Evolutionary conservation across 2,888 invertebrate genomes (phyloP).

Genomic region (Molorchus minor): DNA sequence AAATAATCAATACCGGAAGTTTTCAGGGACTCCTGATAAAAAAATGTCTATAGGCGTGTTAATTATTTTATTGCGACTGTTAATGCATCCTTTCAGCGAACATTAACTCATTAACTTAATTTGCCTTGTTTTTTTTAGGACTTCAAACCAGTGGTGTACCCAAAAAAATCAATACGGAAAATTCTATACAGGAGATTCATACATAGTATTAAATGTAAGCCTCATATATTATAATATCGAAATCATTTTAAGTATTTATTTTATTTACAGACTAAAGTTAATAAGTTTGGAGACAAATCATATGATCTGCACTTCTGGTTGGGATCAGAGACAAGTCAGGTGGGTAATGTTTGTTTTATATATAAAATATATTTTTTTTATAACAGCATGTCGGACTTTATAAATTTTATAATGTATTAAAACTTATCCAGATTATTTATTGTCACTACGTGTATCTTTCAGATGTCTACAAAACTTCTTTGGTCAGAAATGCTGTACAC

Average conservation of each 20-base stretch:
- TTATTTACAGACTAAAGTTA: constrained; percentile 70
- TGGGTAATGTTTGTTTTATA: no score
- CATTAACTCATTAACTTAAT: background rate
- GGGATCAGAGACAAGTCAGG: constrained; percentile 79
- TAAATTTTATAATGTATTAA: no score
- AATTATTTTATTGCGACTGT: background rate
- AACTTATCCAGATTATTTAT: no score
- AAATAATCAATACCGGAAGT: background rate
- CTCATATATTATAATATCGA: background rate
- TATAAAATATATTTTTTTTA: no score
- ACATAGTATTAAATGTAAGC: constrained; percentile 81
- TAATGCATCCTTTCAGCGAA: background rate
- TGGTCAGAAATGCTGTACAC: no score
- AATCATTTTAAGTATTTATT: constrained; percentile 3
- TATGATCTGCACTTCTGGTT: constrained; percentile 94
- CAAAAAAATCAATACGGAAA: constrained; percentile 79
- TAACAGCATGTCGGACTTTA: no score
- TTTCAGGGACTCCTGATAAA: background rate
- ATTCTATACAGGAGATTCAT: constrained; percentile 88
- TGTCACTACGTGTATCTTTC: no score
- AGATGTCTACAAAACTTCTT: no score
- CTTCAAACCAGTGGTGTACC: constrained; percentile 80
- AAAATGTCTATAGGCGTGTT: background rate
- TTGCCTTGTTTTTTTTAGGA: constrained; percentile 67
- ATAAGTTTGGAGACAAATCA: constrained; percentile 70